Conservation (phyloP, 2,113 vertebrate species). For the Talpa occidentalis region DNA sequence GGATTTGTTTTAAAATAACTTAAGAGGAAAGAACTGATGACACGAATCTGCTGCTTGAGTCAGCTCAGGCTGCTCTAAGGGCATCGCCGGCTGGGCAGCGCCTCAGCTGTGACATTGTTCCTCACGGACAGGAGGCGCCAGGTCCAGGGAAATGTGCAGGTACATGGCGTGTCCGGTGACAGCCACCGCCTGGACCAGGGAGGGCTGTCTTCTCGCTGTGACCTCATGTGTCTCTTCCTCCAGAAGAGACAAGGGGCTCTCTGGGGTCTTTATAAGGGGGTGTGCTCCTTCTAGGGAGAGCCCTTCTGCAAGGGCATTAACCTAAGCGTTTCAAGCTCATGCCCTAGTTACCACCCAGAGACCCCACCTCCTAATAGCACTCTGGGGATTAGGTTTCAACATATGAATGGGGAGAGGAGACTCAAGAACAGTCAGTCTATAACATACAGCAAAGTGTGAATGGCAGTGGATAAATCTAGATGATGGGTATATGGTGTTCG, state of each 20-base stretch:
- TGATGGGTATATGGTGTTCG: neutral
- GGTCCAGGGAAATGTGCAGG: neutral
- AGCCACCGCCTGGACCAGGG: neutral
- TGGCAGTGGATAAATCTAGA: neutral
- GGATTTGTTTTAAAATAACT: constrained; percentile 41
- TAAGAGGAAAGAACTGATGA: neutral
- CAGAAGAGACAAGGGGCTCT: neutral
- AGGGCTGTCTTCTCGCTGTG: neutral
- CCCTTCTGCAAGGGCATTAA: neutral
- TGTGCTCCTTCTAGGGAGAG: too few species aligned
- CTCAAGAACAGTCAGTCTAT: neutral
- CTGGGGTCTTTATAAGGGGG: neutral
- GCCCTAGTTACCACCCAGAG: neutral
- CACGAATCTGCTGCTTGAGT: neutral
- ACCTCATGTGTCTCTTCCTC: neutral
- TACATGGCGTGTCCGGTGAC: neutral
- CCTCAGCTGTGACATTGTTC: neutral
- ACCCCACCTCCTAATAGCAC: neutral
- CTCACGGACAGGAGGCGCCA: neutral
- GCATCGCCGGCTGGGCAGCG: neutral
- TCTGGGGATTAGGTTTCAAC: neutral
- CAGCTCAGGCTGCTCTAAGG: neutral
- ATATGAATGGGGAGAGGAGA: neutral
- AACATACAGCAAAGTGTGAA: neutral
- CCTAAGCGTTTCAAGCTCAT: neutral